Evolutionary conservation across 1,140 invertebrate genomes (phyloP).

Genomic region (Euura saliciscinereae): DNA sequence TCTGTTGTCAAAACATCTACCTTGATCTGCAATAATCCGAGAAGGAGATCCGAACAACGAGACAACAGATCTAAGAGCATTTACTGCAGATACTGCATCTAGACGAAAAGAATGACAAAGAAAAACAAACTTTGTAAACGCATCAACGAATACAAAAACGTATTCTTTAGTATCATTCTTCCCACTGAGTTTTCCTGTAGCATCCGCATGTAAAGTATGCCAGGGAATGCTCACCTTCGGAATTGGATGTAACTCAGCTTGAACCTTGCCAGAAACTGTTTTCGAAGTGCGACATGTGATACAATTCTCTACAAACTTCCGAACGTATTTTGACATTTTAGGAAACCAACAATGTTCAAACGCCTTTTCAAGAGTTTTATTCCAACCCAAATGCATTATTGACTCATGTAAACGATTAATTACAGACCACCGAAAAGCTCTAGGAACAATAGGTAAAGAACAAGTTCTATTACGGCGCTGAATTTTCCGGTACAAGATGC

Average conservation of each 20-base stretch:
- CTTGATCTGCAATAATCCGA: conserved; percentile 39
- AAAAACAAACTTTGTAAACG: conserved; percentile 39
- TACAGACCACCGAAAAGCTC: conserved; percentile 37
- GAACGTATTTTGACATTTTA: conserved; percentile 31
- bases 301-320: conserved; percentile 35
- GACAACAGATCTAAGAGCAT: conserved; percentile 14
- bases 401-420: conserved; percentile 45
- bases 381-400: conserved; percentile 32
- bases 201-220: conserved; percentile 40
- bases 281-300: conserved; percentile 32
- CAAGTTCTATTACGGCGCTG: conserved; percentile 27
- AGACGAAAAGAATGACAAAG: neutral
- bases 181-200: conserved; percentile 29
- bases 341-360: conserved; percentile 39
- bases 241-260: conserved; percentile 38
- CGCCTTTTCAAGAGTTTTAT: conserved; percentile 38
- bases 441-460: conserved; percentile 41
- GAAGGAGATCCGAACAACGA: conserved; percentile 36
- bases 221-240: conserved; percentile 37
- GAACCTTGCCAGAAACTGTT: conserved; percentile 25
- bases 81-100: neutral
- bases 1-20: conserved; percentile 36
- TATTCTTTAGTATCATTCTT: conserved; percentile 29
- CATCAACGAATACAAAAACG: conserved; percentile 43
- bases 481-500: conserved; percentile 34